Evolutionary conservation across 2,113 vertebrate genomes (phyloP), one percentile per base, ranked within the genome.

Genomic region (Lamprologus callipterus): DNA sequence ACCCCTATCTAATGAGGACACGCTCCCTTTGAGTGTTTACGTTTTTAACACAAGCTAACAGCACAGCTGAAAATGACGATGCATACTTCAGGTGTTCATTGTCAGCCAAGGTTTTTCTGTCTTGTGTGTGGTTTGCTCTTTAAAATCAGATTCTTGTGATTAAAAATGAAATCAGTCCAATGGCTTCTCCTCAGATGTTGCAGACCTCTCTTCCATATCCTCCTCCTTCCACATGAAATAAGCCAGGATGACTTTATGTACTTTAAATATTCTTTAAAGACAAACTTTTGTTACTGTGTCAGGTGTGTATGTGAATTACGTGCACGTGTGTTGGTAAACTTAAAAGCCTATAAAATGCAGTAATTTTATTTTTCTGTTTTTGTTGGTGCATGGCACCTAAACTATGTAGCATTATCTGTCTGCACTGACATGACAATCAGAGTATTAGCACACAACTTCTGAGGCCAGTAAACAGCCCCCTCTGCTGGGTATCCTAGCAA

Each of bases 41-140:
- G 2, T 10, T 45, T 42, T 73, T 10, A 73, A 70, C 63, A 70
- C 35, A 70, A 10, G 37, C 68, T 42, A 45, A 73, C 37, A 10
- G 37, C 37, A 26, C 0, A 7, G 37, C 37, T 73, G 21, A 0
- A 14, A 26, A 45, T 9, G 37, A 26, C 5, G 0, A 16, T 45
- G 21, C 21, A 10, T 4, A 9, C 5, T 68, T 3, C 13, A 45
- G n/a, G 5, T 10, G 8, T 2, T 42, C 13, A 16, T 73, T 16
- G 21, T 16, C 21, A 70, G 37, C 2, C 21, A 21, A 42, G 19
- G n/a, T 45, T 9, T 68, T 23, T 42, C 12, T 70, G 35, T 42
- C 35, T 21, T 14, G 12, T 14, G 35, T 9, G 13, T 14, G 3
- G 37, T 70, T 70, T 16, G 37, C 5, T 0, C 31, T 37, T 65